Evolutionary conservation across 2,797 vertebrate genomes (phyloP).

Genomic region (Psittacula echo): DNA sequence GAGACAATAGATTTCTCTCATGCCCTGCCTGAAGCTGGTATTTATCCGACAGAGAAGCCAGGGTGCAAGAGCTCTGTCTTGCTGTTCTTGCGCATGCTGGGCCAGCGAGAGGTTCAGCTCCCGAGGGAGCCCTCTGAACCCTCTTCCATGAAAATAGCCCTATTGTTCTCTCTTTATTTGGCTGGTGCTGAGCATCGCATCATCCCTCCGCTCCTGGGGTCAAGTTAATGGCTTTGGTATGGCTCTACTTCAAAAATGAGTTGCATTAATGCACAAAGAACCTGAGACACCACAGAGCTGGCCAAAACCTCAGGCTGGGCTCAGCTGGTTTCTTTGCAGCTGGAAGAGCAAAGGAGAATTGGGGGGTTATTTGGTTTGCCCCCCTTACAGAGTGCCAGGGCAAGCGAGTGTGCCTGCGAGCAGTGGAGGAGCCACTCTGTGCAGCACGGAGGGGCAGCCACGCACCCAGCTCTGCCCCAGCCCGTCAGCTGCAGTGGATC

Average conservation of each 20-base stretch:
- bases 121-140: background rate
- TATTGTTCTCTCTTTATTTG: slow-evolving; percentile 15
- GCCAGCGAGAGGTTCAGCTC: background rate
- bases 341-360: background rate
- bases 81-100: background rate
- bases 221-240: background rate
- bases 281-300: background rate
- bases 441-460: background rate
- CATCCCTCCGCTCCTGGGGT: background rate
- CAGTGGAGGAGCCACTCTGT: fast-evolving
- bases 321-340: background rate
- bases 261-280: background rate
- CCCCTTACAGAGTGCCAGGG: too few species aligned
- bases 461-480: background rate
- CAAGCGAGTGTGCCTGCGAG: fast-evolving
- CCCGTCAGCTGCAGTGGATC: background rate
- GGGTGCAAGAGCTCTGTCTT: background rate
- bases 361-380: fast-evolving
- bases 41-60: background rate
- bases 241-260: fast-evolving
- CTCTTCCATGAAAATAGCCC: background rate
- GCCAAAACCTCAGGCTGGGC: background rate
- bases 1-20: slow-evolving; percentile 45
- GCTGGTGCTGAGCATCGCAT: background rate
- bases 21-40: background rate